These are phyloP conservation scores for Teleogryllus occipitalis DNA, from an alignment of 1,140 invertebrate species.

Conservation along the genomic window DNA sequence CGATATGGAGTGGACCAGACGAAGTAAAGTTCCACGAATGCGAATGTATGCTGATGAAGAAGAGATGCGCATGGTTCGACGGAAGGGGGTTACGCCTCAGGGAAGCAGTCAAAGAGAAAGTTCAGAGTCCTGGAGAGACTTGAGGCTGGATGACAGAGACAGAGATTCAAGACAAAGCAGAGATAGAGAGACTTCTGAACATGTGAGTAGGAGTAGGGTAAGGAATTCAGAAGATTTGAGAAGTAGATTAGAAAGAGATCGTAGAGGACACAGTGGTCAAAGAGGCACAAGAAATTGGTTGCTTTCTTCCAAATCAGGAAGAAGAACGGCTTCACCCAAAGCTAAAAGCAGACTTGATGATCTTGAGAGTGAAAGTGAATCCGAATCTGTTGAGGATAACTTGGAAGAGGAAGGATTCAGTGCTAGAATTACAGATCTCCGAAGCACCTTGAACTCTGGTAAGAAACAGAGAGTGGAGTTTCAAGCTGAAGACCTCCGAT, in stretches of 20 bases:
- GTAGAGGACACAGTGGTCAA: not conserved
- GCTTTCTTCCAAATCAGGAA: not conserved
- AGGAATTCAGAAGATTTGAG: constrained; percentile 9
- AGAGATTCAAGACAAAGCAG: too few relatives aligned
- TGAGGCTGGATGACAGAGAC: not conserved
- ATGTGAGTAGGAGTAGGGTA: not conserved
- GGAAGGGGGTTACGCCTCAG: not conserved
- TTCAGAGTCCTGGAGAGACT: not conserved
- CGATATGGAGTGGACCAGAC: constrained; percentile 45
- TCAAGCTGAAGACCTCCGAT: constrained; percentile 22
- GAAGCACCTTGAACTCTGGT: not conserved
- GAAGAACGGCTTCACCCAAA: not conserved
- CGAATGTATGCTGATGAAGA: constrained; percentile 84
- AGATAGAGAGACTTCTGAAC: constrained; percentile 6
- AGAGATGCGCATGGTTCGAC: constrained; percentile 49
- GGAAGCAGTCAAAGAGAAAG: not conserved
- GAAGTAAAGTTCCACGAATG: constrained; percentile 62
- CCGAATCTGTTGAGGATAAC: not conserved
- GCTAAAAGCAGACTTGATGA: not conserved
- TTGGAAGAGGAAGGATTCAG: not conserved
- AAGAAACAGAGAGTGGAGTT: constrained; percentile 7
- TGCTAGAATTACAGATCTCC: not conserved
- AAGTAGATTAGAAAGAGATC: constrained; percentile 15
- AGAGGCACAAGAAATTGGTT: not conserved
- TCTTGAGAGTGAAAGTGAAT: constrained; percentile 16